Base-by-base conservation (phyloP, 2,888 invertebrate genomes). In the Melitaea athalia region DNA sequence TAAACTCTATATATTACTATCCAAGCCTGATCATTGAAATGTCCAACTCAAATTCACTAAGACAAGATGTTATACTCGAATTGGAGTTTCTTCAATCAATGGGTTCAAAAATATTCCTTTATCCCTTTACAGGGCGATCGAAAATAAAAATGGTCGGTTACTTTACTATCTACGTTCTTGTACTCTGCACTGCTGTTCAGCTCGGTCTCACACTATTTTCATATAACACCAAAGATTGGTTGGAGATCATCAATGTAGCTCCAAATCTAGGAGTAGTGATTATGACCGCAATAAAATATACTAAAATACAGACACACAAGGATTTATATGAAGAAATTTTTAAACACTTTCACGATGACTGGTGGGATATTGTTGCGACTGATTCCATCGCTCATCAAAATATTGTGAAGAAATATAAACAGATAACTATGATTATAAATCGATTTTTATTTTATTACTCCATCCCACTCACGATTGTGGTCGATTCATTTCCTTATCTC, bases 221-320 rank as follows among this genome's bases (percentile, higher is more conserved):
- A 10, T 80, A 78, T 7, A 81, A 79, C 6, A 77, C 84, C 7
- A 74, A 76, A n/a, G 80, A 86, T 76, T 85, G 82, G 79, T 78
- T 89, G 7, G 85, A 87, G 62, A 77, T 91, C 2, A 81, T 88
- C 4, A 87, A 89, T 59, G 80, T 89, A 0, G 86, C 85, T 7
- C 90, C 91, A 0, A 90, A 91, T 67, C 77, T 89, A 0, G 91
- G 89, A 14, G 88, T 84, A 0, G 84, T 84, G 63, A 66, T 86
- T 7, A 84, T 90, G 80, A 81, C 87, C 0, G 67, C 82, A 1
- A 78, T 86, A 14, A 90, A 89, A 69, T 88, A 85, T 60, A 75
- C 73, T 0, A 87, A 83, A 75, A 78, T 88, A 24, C 77, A 86
- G 38, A 77, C 72, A 0, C 77, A 86, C 71, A 82, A 75, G 43